Percentiles rank a stretch among this genome's conserved stretches.
Evolutionary conservation across 2,113 vertebrate genomes (phyloP).

Genomic region (Phocoena phocoena): DNA sequence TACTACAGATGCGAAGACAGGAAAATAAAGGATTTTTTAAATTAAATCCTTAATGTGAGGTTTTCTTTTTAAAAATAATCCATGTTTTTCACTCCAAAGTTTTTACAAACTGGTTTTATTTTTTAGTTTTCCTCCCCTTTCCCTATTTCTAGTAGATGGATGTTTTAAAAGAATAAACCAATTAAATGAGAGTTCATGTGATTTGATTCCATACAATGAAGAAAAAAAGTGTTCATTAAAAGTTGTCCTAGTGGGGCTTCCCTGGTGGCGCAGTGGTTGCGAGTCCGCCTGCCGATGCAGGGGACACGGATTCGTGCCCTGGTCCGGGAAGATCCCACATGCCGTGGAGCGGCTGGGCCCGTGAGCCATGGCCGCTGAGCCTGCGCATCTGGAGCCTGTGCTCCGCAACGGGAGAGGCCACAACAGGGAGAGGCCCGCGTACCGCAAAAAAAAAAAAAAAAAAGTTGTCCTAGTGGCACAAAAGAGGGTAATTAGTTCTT

Average conservation of each 20-base stretch:
- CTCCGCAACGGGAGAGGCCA: too few relatives aligned
- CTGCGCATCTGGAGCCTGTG: too few relatives aligned
- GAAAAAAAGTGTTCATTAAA: not conserved
- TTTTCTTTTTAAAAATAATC: conserved; percentile 31
- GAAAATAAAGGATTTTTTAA: not conserved
- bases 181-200: conserved; percentile 20
- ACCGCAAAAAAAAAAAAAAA: too few relatives aligned
- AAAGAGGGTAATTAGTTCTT: not conserved
- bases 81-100: not conserved
- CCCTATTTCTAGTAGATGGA: not conserved
- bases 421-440: too few relatives aligned
- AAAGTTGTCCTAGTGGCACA: not conserved
- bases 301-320: too few relatives aligned
- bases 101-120: conserved; percentile 37
- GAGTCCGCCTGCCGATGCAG: too few relatives aligned
- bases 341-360: too few relatives aligned
- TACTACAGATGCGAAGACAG: not conserved
- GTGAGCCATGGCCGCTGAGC: too few relatives aligned
- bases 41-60: conserved; percentile 32
- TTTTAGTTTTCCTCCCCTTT: not conserved
- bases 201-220: not conserved
- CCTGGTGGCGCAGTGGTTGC: too few relatives aligned
- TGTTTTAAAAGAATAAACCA: not conserved
- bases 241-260: not conserved
- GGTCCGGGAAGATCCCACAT: too few relatives aligned